Base-by-base conservation (phyloP, 1,140 invertebrate species). In the Drosophila melanica region DNA sequence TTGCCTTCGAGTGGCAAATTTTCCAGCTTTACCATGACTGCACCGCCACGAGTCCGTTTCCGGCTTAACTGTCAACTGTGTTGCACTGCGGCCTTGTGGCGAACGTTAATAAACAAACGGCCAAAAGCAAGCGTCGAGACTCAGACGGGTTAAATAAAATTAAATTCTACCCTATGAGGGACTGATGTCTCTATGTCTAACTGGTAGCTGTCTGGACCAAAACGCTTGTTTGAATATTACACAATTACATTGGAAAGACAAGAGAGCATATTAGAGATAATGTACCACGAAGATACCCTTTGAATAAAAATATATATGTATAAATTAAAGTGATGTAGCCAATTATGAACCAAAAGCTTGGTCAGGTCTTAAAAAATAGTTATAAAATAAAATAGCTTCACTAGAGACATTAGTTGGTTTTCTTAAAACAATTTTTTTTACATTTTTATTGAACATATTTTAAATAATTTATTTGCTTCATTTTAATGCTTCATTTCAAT, bases 1-100 rank as follows among this genome's bases (percentile, higher is more conserved):
- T 85, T 77, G 64, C 57, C 64, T 69, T 77, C 63, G 63, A 84
- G 71, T 72, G 76, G 42, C 63, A 35, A 59, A 60, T 77, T 69
- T 62, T 79, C 35, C 64, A 58, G 44, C 35, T 33, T 47, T 35
- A 45, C 30, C 14, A 48, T 20, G 48, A 27, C 41, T 41, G 30
- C 44, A 50, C 4, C 18, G 63, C 57, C 45, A 41, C 37, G 16
- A 12, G 33, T 9, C 51, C 54, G 58, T 45, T 69, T 57, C 70
- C 55, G 66, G 53, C 42, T 74, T 48, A 57, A 62, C 58, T 16
- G 18, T 30, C 18, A 53, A 44, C 54, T 51, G 48, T 23, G 41
- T 54, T 59, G 64, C 70, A 54, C 12, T 63, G 60, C 30, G 44
- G 50, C 59, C 51, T 55, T 48, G 60, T 42, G 48, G 64, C 55